A percentile compares a stretch with the other conserved stretches of the same genome.
Conservation (phyloP, 1,140 invertebrate species). For the Periplaneta americana region DNA sequence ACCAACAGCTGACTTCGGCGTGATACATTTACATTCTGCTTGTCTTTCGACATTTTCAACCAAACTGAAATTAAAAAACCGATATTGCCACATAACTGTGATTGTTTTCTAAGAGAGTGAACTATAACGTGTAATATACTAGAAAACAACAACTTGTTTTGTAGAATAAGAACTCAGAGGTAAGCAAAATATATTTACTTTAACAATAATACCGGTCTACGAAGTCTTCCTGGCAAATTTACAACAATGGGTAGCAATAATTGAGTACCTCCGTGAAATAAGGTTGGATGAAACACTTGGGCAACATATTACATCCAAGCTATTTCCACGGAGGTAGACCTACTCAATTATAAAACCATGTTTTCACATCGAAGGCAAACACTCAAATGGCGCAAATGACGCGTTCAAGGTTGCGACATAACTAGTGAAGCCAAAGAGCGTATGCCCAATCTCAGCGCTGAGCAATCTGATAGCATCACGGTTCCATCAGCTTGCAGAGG, state of each 20-base stretch:
- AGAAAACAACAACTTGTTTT: neutral
- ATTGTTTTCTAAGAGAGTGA: neutral
- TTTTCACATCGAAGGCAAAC: neutral
- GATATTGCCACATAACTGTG: neutral
- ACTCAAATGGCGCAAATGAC: neutral
- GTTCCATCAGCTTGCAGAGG: too few relatives aligned
- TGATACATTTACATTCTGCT: neutral
- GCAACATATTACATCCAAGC: too few relatives aligned
- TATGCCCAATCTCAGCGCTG: too few relatives aligned
- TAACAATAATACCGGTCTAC: neutral
- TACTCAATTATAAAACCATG: neutral
- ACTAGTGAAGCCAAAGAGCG: too few relatives aligned
- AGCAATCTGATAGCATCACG: too few relatives aligned
- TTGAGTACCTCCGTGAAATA: too few relatives aligned
- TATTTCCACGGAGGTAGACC: too few relatives aligned
- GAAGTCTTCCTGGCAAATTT: neutral
- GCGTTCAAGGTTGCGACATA: neutral
- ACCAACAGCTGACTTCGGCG: neutral
- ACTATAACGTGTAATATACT: too few relatives aligned
- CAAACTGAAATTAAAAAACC: neutral
- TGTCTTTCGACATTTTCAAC: neutral
- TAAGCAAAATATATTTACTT: neutral
- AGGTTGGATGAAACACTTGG: too few relatives aligned
- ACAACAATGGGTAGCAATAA: neutral
- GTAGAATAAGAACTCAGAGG: neutral